phyloP scores from a whole-genome alignment of 2,797 vertebrate genomes.

The Holocentrus rufus region DNA sequence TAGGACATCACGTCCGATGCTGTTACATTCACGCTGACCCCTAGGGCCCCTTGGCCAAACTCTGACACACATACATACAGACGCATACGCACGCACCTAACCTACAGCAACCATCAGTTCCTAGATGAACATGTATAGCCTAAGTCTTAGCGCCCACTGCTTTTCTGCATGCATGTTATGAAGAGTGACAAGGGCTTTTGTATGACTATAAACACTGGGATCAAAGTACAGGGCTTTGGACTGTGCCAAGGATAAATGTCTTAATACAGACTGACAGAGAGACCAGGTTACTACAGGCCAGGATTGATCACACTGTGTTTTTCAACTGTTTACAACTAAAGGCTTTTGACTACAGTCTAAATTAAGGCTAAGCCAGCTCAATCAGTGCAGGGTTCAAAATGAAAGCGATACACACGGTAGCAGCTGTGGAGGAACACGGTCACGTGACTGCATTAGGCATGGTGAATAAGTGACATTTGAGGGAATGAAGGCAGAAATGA shows the following conservation, averaged over 20 bases:
- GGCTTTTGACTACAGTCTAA: slow-evolving; percentile 21
- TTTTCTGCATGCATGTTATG: slow-evolving; percentile 35
- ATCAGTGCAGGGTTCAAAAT: background rate
- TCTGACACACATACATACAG: slow-evolving; percentile 46
- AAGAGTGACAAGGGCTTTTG: slow-evolving; percentile 23
- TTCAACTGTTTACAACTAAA: slow-evolving; percentile 2
- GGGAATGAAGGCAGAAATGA: slow-evolving; percentile 61
- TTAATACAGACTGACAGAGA: slow-evolving; percentile 20
- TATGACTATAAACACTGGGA: slow-evolving; percentile 24
- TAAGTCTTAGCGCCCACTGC: slow-evolving; percentile 13
- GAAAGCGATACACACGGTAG: slow-evolving; percentile 13
- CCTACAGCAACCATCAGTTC: slow-evolving; percentile 21
- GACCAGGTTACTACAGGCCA: slow-evolving; percentile 20
- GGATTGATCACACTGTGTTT: slow-evolving; percentile 20
- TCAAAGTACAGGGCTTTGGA: slow-evolving; percentile 58
- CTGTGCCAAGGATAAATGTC: slow-evolving; percentile 2
- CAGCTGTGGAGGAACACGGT: slow-evolving; percentile 53
- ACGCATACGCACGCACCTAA: slow-evolving; percentile 31
- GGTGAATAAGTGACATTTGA: slow-evolving; percentile 42
- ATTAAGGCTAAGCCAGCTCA: slow-evolving; percentile 16
- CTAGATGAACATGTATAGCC: slow-evolving; percentile 25
- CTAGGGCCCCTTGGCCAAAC: slow-evolving; percentile 58
- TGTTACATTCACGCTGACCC: slow-evolving; percentile 71
- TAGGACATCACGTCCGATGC: slow-evolving; percentile 64
- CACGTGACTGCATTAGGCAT: slow-evolving; percentile 47